Conservation (phyloP, 2,113 vertebrate genomes). For the Procavia capensis region DNA sequence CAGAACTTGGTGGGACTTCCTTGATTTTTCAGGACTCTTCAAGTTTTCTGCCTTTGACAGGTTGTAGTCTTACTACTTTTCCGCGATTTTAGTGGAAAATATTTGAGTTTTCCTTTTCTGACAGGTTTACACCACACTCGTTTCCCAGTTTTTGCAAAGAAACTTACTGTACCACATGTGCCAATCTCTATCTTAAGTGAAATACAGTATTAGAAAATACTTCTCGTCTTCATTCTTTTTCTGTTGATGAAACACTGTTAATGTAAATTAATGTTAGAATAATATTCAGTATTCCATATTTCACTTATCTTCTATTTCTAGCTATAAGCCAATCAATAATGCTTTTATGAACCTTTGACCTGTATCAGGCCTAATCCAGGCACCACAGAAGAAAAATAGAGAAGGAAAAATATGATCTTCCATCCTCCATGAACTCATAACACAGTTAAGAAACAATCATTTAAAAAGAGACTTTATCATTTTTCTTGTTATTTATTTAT, state of each 20-base stretch:
- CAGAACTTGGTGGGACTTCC: too few relatives aligned
- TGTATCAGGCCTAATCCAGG: background rate
- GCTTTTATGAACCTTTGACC: background rate
- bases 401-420: background rate
- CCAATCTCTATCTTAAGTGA: background rate
- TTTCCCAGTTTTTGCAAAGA: background rate
- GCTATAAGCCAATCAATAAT: background rate
- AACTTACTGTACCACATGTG: background rate
- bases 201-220: background rate
- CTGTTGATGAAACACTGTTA: background rate
- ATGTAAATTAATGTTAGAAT: background rate
- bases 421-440: background rate
- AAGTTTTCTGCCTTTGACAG: background rate
- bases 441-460: background rate
- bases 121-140: background rate
- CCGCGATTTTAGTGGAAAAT: background rate
- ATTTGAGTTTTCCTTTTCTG: background rate
- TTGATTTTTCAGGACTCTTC: too few relatives aligned
- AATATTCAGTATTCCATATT: background rate
- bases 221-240: background rate
- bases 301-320: background rate
- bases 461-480: background rate
- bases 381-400: background rate
- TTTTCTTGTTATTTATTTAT: slow-evolving; percentile 13
- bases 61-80: background rate